phyloP scores from a whole-genome alignment of 2,797 vertebrate genomes.

The Takifugu rubripes region DNA sequence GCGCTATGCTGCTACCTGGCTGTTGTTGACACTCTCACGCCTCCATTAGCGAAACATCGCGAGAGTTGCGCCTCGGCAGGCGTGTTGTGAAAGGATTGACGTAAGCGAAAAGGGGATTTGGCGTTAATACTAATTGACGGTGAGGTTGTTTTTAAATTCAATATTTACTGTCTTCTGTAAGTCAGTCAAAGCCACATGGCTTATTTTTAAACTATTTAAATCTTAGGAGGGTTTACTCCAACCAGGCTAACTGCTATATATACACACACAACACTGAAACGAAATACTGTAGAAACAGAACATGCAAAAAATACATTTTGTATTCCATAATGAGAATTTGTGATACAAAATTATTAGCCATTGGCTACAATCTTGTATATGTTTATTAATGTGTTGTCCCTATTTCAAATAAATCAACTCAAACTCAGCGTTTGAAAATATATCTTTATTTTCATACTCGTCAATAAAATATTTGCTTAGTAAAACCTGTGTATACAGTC shows the following conservation, averaged over 20 bases:
- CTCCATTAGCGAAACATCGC: slow-evolving; percentile 63
- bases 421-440: slow-evolving; percentile 52
- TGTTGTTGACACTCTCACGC: slow-evolving; percentile 74
- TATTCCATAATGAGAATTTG: background rate
- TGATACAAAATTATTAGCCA: background rate
- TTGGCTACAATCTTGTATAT: too few relatives aligned
- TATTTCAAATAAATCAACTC: background rate
- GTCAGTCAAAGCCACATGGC: background rate
- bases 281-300: background rate
- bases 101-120: background rate
- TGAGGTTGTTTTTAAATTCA: background rate
- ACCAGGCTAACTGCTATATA: background rate
- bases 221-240: background rate
- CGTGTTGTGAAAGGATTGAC: slow-evolving; percentile 51
- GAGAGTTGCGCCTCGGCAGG: slow-evolving; percentile 46
- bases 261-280: background rate
- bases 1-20: slow-evolving; percentile 36
- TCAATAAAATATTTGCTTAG: slow-evolving; percentile 46
- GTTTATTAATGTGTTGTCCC: too few relatives aligned
- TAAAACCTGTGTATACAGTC: slow-evolving; percentile 38
- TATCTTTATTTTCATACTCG: slow-evolving; percentile 55
- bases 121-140: background rate
- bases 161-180: background rate
- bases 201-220: background rate
- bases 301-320: background rate